Base-by-base conservation (phyloP, 2,888 invertebrate genomes). In the Orchesella flavescens region DNA sequence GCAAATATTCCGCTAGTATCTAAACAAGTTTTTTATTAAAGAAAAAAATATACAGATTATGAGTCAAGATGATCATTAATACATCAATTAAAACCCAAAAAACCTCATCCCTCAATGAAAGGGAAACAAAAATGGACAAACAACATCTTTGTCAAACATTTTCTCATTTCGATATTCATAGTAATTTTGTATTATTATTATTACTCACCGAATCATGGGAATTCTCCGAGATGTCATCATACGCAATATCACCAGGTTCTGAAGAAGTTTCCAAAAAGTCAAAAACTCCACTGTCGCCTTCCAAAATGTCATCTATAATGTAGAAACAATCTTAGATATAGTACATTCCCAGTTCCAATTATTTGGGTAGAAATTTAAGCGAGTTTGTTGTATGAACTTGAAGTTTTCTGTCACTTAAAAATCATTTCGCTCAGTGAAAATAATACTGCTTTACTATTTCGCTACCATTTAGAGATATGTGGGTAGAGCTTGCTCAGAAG, bases 201-300 rank as follows among this genome's bases (percentile, higher is more conserved):
- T 23, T 13, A 73, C 78, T 86, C 71, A 84, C 86, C 76, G 84
- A 84, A 17, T 65, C 77, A n/a, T 59, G 68, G 9, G 84, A 86
- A 34, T 65, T 76, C n/a, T 77, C 76, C 1, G 79, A 83, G 24
- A 76, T 12, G 19, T 80, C 81, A 57, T 77, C 79, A 49, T 63
- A 66, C 19, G 66, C 53, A 49, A 82, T 55, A 53, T 72, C 78
- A 17, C 71, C 75, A 63, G 34, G 78, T 3, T 75, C 81, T 34
- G 77, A 73, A 46, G 84, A 23, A 46, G 85, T 76, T 55, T 80
- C 87, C 53, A 87, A 76, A 34, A 87, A 76, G 65, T 88, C 87
- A 72, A 88, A 87, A 46, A 88, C 86, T 66, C 88, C 88, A 79
- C 88, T 88, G 76, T 88, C 88, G 5, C 83, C 85, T 49, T 88